These are phyloP conservation scores for Apis dorsata DNA, from an alignment of 1,140 invertebrate genomes.

Conservation along the genomic window DNA sequence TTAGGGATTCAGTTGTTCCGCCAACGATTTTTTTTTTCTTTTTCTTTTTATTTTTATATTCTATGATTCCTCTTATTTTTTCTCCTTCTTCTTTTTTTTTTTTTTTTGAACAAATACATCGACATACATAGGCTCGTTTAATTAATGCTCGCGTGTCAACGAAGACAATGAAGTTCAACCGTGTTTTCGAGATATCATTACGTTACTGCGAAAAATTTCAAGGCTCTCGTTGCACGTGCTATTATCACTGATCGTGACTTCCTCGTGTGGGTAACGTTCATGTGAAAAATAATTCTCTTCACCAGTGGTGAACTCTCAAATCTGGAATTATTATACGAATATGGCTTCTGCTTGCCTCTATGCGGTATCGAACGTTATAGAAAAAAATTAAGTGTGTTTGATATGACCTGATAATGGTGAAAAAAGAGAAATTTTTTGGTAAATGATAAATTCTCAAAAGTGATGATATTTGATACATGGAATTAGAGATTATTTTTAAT, in stretches of 20 bases:
- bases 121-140: not conserved
- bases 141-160: conserved; percentile 26
- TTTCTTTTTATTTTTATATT: not conserved
- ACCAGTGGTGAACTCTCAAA: not conserved
- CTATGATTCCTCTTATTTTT: not conserved
- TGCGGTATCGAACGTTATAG: not conserved
- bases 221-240: too few relatives aligned
- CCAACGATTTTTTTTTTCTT: not conserved
- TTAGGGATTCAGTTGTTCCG: conserved; percentile 18
- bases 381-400: not conserved
- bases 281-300: conserved; percentile 6
- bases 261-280: not conserved
- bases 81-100: too few relatives aligned
- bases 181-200: conserved; percentile 26
- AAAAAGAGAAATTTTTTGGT: not conserved
- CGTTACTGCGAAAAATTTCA: conserved; percentile 26
- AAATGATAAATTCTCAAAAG: not conserved
- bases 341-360: not conserved
- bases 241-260: conserved; percentile 9
- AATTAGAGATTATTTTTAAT: too few relatives aligned
- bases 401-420: not conserved
- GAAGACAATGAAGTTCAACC: not conserved
- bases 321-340: conserved; percentile 3
- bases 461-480: not conserved
- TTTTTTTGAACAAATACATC: not conserved